A percentile compares a stretch with the other conserved stretches of the same genome.
These are phyloP conservation scores for Scaptodrosophila latifasciaeformis DNA, from an alignment of 2,888 invertebrate species.

Conservation along the genomic window DNA sequence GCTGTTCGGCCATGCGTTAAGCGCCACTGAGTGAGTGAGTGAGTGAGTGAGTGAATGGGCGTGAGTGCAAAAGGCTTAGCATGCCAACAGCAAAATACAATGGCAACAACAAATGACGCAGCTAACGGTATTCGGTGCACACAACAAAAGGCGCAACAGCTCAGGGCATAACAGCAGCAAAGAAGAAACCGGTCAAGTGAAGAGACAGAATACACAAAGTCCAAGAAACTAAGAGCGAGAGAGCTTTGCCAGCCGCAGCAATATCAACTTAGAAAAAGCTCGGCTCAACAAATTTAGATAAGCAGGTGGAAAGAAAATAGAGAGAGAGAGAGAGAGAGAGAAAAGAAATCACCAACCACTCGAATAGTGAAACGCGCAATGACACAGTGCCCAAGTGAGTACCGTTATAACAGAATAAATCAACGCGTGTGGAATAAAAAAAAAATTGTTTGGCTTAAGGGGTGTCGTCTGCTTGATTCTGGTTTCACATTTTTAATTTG, in stretches of 20 bases:
- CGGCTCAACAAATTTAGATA: background rate
- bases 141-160: background rate
- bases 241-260: conserved; percentile 12
- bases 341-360: background rate
- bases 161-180: background rate
- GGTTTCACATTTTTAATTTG: conserved; percentile 54
- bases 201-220: conserved; percentile 11
- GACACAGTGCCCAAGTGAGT: conserved; percentile 47
- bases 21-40: background rate
- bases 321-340: too few species aligned
- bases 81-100: conserved; percentile 4
- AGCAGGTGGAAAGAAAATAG: too few species aligned
- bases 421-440: too few species aligned
- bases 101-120: background rate
- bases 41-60: too few species aligned
- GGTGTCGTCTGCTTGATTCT: too few species aligned
- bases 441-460: too few species aligned
- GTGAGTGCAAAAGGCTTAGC: conserved; percentile 32
- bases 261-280: background rate
- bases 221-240: background rate
- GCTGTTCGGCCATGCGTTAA: conserved; percentile 33
- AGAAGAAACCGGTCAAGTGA: conserved; percentile 43
- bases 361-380: conserved; percentile 35
- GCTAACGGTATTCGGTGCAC: too few species aligned
- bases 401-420: too few species aligned